Evolutionary conservation across 2,888 invertebrate species (phyloP).

Genomic region (Acanthosepion pharaonis): DNA sequence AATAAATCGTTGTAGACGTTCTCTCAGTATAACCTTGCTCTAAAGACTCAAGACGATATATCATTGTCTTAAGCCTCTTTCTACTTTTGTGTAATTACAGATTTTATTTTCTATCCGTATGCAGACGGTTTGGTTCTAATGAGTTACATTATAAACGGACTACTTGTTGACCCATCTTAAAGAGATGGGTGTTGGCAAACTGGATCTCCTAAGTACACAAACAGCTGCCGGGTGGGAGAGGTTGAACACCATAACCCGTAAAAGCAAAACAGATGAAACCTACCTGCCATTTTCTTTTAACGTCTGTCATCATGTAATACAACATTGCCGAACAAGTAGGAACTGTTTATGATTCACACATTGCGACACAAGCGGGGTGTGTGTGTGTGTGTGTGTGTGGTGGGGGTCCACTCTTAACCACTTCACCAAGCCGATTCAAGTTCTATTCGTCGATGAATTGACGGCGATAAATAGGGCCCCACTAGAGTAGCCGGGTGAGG

Average conservation of each 20-base stretch:
- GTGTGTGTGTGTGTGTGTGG: too few species aligned
- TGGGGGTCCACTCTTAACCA: background rate
- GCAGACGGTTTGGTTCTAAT: too few species aligned
- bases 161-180: background rate
- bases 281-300: background rate
- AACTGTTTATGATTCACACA: background rate
- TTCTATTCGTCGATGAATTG: background rate
- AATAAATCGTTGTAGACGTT: too few species aligned
- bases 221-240: background rate
- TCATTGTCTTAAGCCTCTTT: too few species aligned
- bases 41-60: too few species aligned
- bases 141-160: too few species aligned
- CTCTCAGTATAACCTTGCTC: too few species aligned
- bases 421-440: background rate
- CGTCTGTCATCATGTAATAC: background rate
- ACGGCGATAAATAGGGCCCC: background rate
- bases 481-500: background rate
- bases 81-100: too few species aligned
- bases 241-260: background rate
- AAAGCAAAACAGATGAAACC: background rate
- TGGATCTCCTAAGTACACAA: background rate
- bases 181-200: background rate
- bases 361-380: too few species aligned
- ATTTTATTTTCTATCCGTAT: too few species aligned
- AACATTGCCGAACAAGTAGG: background rate